Base-by-base conservation (phyloP, 2,113 vertebrate genomes). In the Polypterus senegalus region DNA sequence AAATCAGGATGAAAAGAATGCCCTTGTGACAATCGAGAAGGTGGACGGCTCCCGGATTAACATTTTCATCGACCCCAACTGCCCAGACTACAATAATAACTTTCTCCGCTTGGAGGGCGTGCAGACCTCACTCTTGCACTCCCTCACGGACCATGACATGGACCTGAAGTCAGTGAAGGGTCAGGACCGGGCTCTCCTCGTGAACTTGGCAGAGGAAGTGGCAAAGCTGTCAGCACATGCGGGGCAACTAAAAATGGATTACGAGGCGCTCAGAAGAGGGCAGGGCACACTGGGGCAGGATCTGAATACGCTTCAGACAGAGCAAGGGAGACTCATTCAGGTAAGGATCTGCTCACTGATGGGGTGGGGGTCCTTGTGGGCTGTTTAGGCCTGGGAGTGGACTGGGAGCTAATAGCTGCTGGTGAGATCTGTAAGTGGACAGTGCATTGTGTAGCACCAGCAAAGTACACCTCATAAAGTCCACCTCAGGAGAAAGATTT, bases 1-100 rank as follows among this genome's bases (percentile, higher is more conserved):
- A 57, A 96, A 94, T 68, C 86, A 92, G 0, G 90, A 94, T 0
- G 91, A 95, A 11, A 88, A 86, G 51, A 88, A 94, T 0, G 96
- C 96, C 0, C 76, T 97, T 84, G 96, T 97, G 63, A 98, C 94
- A 4, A 92, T 97, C 0, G 93, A 98, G 75, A 82, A 87, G 49
- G 89, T 89, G 0, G 94, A 97, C 61, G 89, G 92, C 72, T 96
- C 96, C 0, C 92, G 83, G 66, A 91, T 97, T 80, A 98, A 91
- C 83, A 94, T 97, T 80, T 93, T 95, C 81, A 93, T 98, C 1
- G 96, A 97, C 76, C 96, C 94, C n/a, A 96, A 97, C 78, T 98
- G 96, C 74, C 94, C 93, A 0, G 92, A 92, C 58, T 85, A 88
- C 1, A 77, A 85, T 1, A 83, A 86, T 46, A 78, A 92, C 75